phyloP scores from a whole-genome alignment of 2,888 invertebrate genomes.

The Mycalesis mineus region DNA sequence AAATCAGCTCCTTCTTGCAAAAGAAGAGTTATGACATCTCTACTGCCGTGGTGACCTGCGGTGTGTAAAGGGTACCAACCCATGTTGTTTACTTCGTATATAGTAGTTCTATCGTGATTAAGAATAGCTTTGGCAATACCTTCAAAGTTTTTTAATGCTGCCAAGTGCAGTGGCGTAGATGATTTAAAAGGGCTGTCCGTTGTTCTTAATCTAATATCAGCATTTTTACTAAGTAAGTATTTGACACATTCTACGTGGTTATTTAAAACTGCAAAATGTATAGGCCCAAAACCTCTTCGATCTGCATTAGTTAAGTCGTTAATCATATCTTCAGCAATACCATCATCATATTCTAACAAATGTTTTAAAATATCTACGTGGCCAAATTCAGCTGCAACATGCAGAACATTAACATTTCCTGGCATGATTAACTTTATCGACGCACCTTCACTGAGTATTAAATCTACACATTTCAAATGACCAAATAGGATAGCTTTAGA shows the following conservation, averaged over 20 bases:
- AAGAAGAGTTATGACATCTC: conserved; percentile 71
- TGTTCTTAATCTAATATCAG: conserved; percentile 64
- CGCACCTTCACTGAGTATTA: conserved; percentile 68
- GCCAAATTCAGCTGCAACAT: conserved; percentile 78
- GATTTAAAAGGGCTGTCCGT: conserved; percentile 58
- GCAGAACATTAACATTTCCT: conserved; percentile 76
- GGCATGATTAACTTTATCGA: conserved; percentile 59
- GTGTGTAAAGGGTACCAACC: conserved; percentile 65
- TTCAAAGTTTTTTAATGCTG: conserved; percentile 58
- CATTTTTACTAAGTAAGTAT: conserved; percentile 60
- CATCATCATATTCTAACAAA: conserved; percentile 66
- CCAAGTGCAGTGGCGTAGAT: conserved; percentile 70
- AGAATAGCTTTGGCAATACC: conserved; percentile 59
- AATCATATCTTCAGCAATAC: conserved; percentile 47
- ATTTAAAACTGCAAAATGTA: conserved; percentile 76
- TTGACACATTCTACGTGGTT: conserved; percentile 69
- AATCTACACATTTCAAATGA: conserved; percentile 60
- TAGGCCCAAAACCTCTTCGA: conserved; percentile 66
- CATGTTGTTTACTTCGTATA: conserved; percentile 61
- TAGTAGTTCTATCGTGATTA: conserved; percentile 56
- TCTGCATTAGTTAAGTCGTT: conserved; percentile 55
- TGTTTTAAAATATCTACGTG: conserved; percentile 73
- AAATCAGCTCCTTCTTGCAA: conserved; percentile 68
- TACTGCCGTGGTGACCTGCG: conserved; percentile 77
- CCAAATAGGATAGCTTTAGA: conserved; percentile 65